Evolutionary conservation across 2,113 vertebrate genomes (phyloP).

Genomic region (Pelvicachromis taeniatus): DNA sequence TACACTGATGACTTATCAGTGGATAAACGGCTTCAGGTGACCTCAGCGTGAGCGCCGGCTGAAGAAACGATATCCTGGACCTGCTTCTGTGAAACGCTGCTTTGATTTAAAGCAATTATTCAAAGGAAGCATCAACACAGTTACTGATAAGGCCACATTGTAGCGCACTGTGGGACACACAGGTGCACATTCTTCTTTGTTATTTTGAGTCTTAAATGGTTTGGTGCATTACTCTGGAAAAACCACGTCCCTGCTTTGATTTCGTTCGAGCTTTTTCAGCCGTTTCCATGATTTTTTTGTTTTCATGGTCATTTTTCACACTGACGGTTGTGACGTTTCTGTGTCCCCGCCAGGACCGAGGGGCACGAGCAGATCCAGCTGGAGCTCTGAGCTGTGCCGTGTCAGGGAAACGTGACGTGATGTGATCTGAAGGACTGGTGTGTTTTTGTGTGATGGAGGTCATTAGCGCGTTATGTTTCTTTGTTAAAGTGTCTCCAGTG

Average conservation of each 20-base stretch:
- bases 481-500: constrained; percentile 53
- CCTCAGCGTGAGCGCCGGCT: too few relatives aligned
- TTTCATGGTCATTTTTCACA: fast-evolving
- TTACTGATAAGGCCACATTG: not conserved
- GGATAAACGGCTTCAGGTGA: not conserved
- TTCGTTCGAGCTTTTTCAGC: not conserved
- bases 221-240: not conserved
- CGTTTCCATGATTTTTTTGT: not conserved
- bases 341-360: not conserved
- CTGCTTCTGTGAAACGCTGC: too few relatives aligned
- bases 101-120: too few relatives aligned
- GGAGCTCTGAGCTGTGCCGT: not conserved
- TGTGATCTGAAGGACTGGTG: not conserved
- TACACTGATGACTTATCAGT: not conserved
- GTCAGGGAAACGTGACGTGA: not conserved
- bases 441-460: constrained; percentile 7
- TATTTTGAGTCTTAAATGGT: not conserved
- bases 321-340: not conserved
- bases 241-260: not conserved
- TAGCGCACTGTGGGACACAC: not conserved
- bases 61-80: too few relatives aligned
- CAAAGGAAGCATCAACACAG: not conserved
- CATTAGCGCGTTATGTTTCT: constrained; percentile 46
- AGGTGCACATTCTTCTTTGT: fast-evolving
- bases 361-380: not conserved